Evolutionary conservation across 2,888 invertebrate genomes (phyloP).

Genomic region (Parthenolecanium corni): DNA sequence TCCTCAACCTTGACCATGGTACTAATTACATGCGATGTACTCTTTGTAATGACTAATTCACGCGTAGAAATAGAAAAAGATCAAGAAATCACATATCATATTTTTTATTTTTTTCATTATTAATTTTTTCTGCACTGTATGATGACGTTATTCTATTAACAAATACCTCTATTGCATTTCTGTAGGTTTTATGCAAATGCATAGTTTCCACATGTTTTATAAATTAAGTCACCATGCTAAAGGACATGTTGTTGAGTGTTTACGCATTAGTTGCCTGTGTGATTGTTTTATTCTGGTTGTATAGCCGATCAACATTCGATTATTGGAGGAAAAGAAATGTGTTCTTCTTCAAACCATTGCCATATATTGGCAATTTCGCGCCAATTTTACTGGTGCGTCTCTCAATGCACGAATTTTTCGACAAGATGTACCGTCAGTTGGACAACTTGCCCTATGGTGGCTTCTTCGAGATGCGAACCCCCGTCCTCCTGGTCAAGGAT

Average conservation of each 20-base stretch:
- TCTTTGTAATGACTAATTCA: no score
- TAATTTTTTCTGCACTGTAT: no score
- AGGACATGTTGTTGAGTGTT: not conserved
- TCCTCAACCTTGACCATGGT: no score
- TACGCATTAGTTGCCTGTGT: not conserved
- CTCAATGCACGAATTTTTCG: conserved; percentile 4
- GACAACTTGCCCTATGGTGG: conserved; percentile 33
- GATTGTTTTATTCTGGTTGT: conserved; percentile 19
- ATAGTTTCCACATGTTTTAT: no score
- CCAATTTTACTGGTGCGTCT: not conserved
- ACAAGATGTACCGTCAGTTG: conserved; percentile 9
- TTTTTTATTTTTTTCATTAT: no score
- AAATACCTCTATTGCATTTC: no score
- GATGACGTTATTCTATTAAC: no score
- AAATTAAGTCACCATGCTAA: no score
- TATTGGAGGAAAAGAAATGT: conserved; percentile 41
- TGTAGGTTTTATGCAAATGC: no score
- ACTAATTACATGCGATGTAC: no score
- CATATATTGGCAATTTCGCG: conserved; percentile 39
- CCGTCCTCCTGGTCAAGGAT: conserved; percentile 28
- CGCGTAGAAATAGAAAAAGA: no score
- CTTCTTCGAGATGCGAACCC: conserved; percentile 26
- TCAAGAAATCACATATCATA: no score
- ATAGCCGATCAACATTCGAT: conserved; percentile 36
- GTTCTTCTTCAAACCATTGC: conserved; percentile 37